A percentile compares a stretch with the other conserved stretches of the same genome.
Evolutionary conservation across 23 tunicate species (phyloP).

Genomic region (Botrylloides violaceus): DNA sequence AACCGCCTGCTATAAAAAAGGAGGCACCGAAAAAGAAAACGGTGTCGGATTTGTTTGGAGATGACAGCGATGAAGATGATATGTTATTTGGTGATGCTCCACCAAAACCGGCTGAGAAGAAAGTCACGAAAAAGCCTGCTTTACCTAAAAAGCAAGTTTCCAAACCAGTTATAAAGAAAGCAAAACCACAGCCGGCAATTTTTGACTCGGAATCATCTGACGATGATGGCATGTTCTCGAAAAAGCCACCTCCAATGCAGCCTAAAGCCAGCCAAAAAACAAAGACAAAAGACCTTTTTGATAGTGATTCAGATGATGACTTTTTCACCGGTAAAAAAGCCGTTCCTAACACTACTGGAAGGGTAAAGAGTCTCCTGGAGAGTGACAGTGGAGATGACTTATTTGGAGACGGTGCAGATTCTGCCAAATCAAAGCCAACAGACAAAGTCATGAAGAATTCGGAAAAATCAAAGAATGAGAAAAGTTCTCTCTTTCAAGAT

Average conservation of each 20-base stretch:
- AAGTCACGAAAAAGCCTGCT: not conserved
- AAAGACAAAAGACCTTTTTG: conserved; percentile 20
- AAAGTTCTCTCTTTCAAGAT: not conserved
- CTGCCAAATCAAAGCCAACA: too few relatives aligned
- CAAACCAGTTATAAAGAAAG: not conserved
- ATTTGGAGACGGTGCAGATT: not conserved
- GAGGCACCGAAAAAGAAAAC: not conserved
- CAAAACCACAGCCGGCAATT: not conserved
- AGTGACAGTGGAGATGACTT: conserved; percentile 15
- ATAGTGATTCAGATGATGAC: conserved; percentile 22
- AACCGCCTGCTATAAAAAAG: not conserved
- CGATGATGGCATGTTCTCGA: conserved; percentile 17
- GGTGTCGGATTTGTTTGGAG: conserved; percentile 8
- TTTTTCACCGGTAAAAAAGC: not conserved
- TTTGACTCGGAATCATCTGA: conserved; percentile 9
- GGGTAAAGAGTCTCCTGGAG: not conserved
- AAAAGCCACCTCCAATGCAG: conserved; percentile 10
- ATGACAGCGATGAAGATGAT: conserved; percentile 16
- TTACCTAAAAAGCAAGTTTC: not conserved
- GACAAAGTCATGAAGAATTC: not conserved
- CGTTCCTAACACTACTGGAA: not conserved
- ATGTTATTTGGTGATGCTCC: not conserved
- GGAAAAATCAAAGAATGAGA: not conserved
- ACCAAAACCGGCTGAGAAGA: not conserved
- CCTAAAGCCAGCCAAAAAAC: not conserved